These are phyloP conservation scores for Alfaro cultratus DNA, from an alignment of 2,797 vertebrate species.

Conservation along the genomic window DNA sequence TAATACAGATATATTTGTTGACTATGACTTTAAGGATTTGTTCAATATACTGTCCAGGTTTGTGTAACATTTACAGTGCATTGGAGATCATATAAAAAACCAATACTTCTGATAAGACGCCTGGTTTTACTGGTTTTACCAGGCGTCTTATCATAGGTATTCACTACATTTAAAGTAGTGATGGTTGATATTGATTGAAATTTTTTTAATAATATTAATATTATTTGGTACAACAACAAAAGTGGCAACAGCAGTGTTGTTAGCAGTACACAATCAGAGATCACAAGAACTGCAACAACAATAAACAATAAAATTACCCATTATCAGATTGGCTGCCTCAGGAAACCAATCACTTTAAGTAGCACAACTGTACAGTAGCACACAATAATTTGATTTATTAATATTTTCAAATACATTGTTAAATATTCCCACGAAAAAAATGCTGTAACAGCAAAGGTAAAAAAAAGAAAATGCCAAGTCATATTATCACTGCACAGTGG, in stretches of 20 bases:
- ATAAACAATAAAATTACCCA: not conserved
- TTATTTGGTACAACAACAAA: not conserved
- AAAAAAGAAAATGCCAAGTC: not conserved
- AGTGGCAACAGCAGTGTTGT: not conserved
- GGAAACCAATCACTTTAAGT: not conserved
- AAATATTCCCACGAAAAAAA: not conserved
- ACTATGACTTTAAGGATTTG: not conserved
- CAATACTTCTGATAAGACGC: not conserved
- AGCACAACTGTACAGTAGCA: not conserved
- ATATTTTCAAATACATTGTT: not conserved
- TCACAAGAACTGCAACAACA: not conserved
- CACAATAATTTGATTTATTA: not conserved
- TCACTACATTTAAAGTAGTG: not conserved
- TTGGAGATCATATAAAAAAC: slow-evolving; percentile 8
- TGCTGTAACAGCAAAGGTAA: not conserved
- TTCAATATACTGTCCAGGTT: not conserved
- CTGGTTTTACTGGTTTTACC: not conserved
- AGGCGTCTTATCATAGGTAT: too few relatives aligned
- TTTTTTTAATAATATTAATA: not conserved
- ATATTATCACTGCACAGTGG: not conserved
- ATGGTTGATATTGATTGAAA: not conserved
- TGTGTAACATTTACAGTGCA: slow-evolving; percentile 17
- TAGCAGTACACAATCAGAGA: not conserved
- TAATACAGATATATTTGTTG: not conserved
- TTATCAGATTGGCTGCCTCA: not conserved